Evolutionary conservation across 2,113 vertebrate species (phyloP).

Genomic region (Sula dactylatra): DNA sequence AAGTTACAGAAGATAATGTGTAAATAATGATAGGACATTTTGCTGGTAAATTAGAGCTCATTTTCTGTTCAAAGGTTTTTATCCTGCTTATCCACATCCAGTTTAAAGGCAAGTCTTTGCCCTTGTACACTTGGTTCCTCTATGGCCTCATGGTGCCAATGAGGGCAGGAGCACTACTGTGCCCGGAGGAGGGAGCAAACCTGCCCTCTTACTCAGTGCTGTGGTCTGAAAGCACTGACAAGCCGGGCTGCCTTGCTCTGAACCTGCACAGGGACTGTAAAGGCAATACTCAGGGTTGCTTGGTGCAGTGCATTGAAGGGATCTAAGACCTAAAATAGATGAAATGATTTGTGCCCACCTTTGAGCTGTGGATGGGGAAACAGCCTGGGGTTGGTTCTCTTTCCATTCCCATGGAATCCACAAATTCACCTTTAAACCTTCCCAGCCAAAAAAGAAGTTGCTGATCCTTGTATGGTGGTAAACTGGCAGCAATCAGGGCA

Average conservation of each 20-base stretch:
- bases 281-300: not conserved
- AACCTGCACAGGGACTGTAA: accelerated
- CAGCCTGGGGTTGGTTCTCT: accelerated
- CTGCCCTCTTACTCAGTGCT: accelerated
- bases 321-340: not conserved
- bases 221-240: not conserved
- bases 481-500: not conserved
- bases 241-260: not conserved
- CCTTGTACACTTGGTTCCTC: not conserved
- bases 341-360: not conserved
- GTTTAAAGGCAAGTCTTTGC: not conserved
- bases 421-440: not conserved
- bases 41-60: not conserved
- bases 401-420: not conserved
- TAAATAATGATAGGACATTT: not conserved
- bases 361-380: not conserved
- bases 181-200: not conserved
- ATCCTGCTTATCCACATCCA: not conserved
- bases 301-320: accelerated
- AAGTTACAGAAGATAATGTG: not conserved
- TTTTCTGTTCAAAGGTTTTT: not conserved
- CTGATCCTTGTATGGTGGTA: not conserved
- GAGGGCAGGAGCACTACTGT: not conserved
- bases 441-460: accelerated
- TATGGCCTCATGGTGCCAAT: accelerated